Percentiles rank a stretch among this genome's conserved stretches.
Conservation (phyloP, 2,888 invertebrate genomes). For the Didymodactylos carnosus region DNA sequence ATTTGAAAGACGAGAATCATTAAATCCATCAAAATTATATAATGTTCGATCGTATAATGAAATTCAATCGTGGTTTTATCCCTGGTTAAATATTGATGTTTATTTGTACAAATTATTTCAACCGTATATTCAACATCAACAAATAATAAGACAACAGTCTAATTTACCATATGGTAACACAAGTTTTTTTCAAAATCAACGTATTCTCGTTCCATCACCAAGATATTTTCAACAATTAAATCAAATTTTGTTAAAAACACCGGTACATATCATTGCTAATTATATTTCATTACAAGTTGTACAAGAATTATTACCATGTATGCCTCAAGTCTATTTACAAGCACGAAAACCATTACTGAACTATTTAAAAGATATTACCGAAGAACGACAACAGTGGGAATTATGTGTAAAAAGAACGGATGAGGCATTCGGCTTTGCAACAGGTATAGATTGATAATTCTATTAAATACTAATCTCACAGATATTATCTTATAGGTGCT, state of each 20-base stretch:
- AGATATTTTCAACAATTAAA: conserved; percentile 21
- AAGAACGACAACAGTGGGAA: conserved; percentile 20
- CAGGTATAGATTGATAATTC: conserved; percentile 14
- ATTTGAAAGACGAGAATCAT: background rate
- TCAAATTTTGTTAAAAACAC: conserved; percentile 17
- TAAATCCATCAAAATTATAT: background rate
- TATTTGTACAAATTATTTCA: background rate
- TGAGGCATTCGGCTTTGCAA: conserved; percentile 20
- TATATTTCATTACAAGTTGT: conserved; percentile 22
- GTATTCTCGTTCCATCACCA: conserved; percentile 20
- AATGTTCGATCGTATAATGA: background rate
- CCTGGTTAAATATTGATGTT: background rate
- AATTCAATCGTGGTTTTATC: background rate
- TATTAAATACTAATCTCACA: background rate
- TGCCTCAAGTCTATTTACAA: conserved; percentile 18
- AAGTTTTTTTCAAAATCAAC: conserved; percentile 3
- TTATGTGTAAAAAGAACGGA: conserved; percentile 19
- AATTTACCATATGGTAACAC: conserved; percentile 14
- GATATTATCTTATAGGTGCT: conserved; percentile 22
- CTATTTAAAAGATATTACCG: conserved; percentile 18
- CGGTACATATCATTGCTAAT: conserved; percentile 18
- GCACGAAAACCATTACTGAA: conserved; percentile 19
- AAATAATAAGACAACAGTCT: conserved; percentile 17
- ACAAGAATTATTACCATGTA: conserved; percentile 17
- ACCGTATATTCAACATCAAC: background rate